phyloP scores from a whole-genome alignment of 35 echinoderm and acorn worm species.

The Diadema setosum region DNA sequence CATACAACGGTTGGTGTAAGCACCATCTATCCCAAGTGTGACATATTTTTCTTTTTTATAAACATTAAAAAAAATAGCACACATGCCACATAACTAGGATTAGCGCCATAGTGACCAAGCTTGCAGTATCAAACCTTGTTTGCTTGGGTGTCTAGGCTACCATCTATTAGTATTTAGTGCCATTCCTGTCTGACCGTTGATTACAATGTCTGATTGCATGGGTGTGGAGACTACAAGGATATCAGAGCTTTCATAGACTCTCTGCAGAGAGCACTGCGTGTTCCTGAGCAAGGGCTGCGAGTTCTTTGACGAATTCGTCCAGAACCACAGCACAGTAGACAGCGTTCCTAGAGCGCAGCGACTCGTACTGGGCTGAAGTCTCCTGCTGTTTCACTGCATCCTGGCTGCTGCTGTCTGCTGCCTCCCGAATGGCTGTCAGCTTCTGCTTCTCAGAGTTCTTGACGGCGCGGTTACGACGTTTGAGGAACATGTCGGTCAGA shows the following conservation, averaged over 20 bases:
- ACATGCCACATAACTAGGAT: not conserved
- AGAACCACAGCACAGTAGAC: constrained; percentile 91
- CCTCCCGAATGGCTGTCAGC: constrained; percentile 53
- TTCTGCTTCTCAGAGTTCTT: constrained; percentile 78
- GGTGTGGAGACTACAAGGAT: not conserved
- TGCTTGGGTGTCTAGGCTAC: not conserved
- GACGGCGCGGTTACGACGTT: constrained; percentile 53
- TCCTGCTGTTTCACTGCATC: not conserved
- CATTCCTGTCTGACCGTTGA: not conserved
- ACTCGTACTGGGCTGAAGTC: constrained; percentile 29
- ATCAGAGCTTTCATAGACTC: not conserved
- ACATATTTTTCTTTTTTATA: too few species aligned
- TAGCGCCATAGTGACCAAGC: not conserved
- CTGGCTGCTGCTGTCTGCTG: not conserved
- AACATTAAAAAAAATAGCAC: not conserved
- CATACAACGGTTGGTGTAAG: too few species aligned
- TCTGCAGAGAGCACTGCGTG: constrained; percentile 67
- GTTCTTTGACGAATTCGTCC: constrained; percentile 95
- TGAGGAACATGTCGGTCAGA: constrained; percentile 4
- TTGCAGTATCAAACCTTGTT: not conserved
- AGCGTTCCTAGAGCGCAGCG: constrained; percentile 70
- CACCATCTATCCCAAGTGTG: too few species aligned
- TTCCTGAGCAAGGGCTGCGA: constrained; percentile 83
- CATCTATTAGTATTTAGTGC: not conserved
- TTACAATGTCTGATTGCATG: not conserved